Percentiles rank a stretch among this genome's conserved stretches.
These are phyloP conservation scores for Heliconius ismenius DNA, from an alignment of 2,888 invertebrate species.

Conservation along the genomic window DNA sequence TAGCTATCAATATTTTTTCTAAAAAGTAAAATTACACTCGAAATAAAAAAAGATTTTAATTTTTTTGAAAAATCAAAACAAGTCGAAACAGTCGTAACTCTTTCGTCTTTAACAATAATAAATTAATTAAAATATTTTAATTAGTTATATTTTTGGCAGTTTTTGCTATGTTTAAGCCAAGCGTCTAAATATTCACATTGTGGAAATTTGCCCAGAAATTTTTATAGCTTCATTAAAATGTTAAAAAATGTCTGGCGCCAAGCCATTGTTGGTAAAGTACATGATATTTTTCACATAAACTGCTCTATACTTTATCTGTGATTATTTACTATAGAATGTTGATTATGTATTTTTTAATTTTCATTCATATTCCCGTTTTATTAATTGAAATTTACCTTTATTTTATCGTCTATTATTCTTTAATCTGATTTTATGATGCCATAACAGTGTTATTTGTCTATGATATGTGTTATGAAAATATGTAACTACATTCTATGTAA, in stretches of 20 bases:
- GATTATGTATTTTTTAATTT: background rate
- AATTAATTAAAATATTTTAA: background rate
- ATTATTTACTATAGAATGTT: background rate
- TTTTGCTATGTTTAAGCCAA: background rate
- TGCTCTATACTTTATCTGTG: background rate
- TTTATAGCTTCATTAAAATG: slow-evolving; percentile 8
- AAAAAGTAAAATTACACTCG: too few relatives aligned
- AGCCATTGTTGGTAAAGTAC: background rate
- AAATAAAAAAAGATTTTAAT: too few relatives aligned
- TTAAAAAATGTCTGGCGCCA: background rate
- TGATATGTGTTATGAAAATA: too few relatives aligned
- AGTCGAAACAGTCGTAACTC: background rate
- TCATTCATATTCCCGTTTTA: too few relatives aligned
- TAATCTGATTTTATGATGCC: too few relatives aligned
- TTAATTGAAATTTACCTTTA: too few relatives aligned
- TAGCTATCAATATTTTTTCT: too few relatives aligned
- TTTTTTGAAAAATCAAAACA: background rate
- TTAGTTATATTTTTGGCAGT: slow-evolving; percentile 12
- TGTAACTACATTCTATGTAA: too few relatives aligned
- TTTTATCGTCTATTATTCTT: too few relatives aligned
- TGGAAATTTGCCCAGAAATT: background rate
- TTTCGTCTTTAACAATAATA: background rate
- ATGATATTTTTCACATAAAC: background rate
- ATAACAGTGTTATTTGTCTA: too few relatives aligned
- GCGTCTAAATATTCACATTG: background rate